Evolutionary conservation across 2,797 vertebrate species (phyloP), one percentile per base, ranked within the genome.

Genomic region (Trematomus bernacchii): DNA sequence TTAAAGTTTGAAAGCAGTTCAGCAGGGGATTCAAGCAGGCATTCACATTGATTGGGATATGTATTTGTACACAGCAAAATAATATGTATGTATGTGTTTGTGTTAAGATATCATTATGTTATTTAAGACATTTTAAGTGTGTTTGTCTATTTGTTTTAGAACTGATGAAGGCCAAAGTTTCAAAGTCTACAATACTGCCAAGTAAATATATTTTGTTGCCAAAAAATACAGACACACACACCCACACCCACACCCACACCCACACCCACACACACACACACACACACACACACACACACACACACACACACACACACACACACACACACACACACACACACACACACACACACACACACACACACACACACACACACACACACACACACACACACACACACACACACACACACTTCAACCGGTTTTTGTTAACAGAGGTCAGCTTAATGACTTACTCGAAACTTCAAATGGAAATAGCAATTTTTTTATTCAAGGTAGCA

Each of bases 121-220:
- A 19, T 78, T 82, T 67, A 75, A 81, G 59, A 60, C 3, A 51
- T 76, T 77, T 80, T 86, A 66, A 55, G 71, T 70, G 23, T 74
- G 43, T 80, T 74, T 85, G 48, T 66, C 33, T 70, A 44, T 88
- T 84, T 89, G 63, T 84, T 68, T 86, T 87, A 52, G 33, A 74
- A 13, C 40, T 69, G 67, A 79, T 66, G 79, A 83, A 64, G 47
- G 64, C 69, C 13, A 43, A 51, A 53, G 80, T 90, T 87, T 82
- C 91, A 95, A 96, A 95, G 95, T 94, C 92, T 91, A 62, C 60
- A 11, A 21, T 80, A 86, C 82, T 68, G 66, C 64, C 70, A 80
- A 79, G 80, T 85, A 83, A 91, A 75, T 76, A 91, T 27, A 50
- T 23, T 60, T 52, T 77, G 77, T 64, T 79, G 76, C 85, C 75